Evolutionary conservation across 2,888 invertebrate species (phyloP).

Genomic region (Philonicus albiceps): DNA sequence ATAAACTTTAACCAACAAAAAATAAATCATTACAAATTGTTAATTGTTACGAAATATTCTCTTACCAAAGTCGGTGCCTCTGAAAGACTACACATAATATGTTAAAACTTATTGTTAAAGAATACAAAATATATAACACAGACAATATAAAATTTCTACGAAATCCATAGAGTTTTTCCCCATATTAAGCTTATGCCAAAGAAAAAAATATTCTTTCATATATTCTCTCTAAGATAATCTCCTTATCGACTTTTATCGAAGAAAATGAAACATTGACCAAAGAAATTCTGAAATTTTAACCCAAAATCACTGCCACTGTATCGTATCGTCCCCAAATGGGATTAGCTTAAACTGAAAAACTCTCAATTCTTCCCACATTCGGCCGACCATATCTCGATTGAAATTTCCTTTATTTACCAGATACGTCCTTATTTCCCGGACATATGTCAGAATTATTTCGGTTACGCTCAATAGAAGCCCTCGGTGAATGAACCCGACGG

Average conservation of each 20-base stretch:
- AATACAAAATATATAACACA: too few species aligned
- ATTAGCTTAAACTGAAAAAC: neutral
- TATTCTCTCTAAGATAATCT: neutral
- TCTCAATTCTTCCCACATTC: neutral
- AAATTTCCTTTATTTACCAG: conserved; percentile 12
- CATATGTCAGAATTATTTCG: conserved; percentile 7
- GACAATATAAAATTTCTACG: too few species aligned
- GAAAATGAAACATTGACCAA: neutral
- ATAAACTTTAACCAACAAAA: too few species aligned
- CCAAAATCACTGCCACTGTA: neutral
- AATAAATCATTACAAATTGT: too few species aligned
- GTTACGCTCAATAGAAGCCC: neutral
- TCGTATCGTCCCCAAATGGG: neutral
- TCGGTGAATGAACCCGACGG: neutral
- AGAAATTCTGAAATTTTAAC: neutral
- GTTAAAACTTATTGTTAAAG: too few species aligned
- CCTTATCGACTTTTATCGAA: neutral
- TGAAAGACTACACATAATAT: too few species aligned
- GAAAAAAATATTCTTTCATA: neutral
- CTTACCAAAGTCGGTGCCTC: too few species aligned
- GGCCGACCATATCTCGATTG: neutral
- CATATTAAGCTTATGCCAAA: too few species aligned
- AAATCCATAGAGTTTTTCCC: too few species aligned
- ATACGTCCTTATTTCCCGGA: neutral
- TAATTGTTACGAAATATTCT: too few species aligned